Base-by-base conservation (phyloP, 37 sponge, comb jelly and placozoan species). In the Diacarnus erythraeanus region DNA sequence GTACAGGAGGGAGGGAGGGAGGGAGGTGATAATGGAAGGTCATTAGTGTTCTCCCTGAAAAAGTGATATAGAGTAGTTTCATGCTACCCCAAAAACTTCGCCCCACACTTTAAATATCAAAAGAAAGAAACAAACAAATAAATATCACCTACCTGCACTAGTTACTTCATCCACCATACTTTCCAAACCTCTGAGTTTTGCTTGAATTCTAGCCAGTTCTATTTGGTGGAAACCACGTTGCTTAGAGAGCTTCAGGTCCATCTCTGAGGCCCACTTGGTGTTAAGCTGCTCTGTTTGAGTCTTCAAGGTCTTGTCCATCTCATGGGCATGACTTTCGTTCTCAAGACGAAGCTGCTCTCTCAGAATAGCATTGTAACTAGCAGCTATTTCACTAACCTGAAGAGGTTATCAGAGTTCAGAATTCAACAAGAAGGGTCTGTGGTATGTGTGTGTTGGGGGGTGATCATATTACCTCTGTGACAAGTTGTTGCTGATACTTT, bases 111-210 rank as follows among this genome's bases (percentile, higher is more conserved):
- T n/a, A n/a, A n/a, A n/a, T n/a, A n/a, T n/a, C n/a, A n/a, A n/a
- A n/a, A n/a, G n/a, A n/a, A n/a, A n/a, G n/a, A n/a, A n/a, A n/a
- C n/a, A n/a, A n/a, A n/a, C n/a, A n/a, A n/a, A n/a, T n/a, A n/a
- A n/a, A 61, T 15, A 23, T 6, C 4, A 61, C 30, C 1, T 61
- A 82, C 84, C 77, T 64, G 86, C 72, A 42, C 73, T 65, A 38
- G 77, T 85, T 8, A 95, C 74, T 38, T 82, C 65, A 38, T 92
- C 72, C 25, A 94, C 85, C 81, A 84, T 84, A 31, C 80, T 83
- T 29, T 87, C 88, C 15, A 94, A 79, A 8, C 88, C 91, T n/a
- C 71, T 68, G 1, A 94, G 79, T 34, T 80, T 37, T n/a, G 88
- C 65, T 21, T 65, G 38, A 60, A 78, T 76, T 25, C 35, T 44